Percentiles rank a stretch among this genome's conserved stretches.
phyloP scores from a whole-genome alignment of 2,797 vertebrate genomes.

The Limnodromus scolopaceus region DNA sequence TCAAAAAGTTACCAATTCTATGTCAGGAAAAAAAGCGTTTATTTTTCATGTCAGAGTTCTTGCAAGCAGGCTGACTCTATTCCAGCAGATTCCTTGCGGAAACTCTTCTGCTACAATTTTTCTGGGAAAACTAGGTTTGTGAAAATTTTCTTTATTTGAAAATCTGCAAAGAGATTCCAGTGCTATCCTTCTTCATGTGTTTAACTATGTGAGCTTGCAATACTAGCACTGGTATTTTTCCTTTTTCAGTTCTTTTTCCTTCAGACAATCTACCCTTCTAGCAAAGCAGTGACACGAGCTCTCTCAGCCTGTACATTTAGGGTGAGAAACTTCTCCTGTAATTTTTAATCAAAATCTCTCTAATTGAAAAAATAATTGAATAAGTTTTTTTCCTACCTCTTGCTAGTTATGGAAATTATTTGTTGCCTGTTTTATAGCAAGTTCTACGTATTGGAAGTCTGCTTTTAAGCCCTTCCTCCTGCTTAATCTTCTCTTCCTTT shows the following conservation, averaged over 20 bases:
- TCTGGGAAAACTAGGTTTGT: not conserved
- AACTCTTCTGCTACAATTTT: not conserved
- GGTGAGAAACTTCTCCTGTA: not conserved
- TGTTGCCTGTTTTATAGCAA: not conserved
- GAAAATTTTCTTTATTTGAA: not conserved
- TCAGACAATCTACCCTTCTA: not conserved
- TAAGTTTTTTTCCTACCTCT: not conserved
- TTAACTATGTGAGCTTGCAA: not conserved
- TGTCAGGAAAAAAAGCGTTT: slow-evolving; percentile 27
- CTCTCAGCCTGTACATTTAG: not conserved
- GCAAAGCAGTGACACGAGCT: not conserved
- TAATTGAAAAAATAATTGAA: not conserved
- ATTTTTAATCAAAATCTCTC: not conserved
- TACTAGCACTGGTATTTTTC: not conserved
- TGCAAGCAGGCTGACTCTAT: not conserved
- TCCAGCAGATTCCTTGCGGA: not conserved
- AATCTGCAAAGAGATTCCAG: not conserved
- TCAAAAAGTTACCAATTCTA: slow-evolving; percentile 29
- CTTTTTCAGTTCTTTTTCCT: not conserved
- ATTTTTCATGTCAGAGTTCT: slow-evolving; percentile 24
- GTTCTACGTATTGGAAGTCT: not conserved
- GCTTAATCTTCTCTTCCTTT: not conserved
- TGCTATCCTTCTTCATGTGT: not conserved
- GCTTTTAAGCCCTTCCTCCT: not conserved
- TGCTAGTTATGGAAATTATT: not conserved